Conservation (phyloP, 2,113 vertebrate genomes). For the Poicephalus gulielmi region DNA sequence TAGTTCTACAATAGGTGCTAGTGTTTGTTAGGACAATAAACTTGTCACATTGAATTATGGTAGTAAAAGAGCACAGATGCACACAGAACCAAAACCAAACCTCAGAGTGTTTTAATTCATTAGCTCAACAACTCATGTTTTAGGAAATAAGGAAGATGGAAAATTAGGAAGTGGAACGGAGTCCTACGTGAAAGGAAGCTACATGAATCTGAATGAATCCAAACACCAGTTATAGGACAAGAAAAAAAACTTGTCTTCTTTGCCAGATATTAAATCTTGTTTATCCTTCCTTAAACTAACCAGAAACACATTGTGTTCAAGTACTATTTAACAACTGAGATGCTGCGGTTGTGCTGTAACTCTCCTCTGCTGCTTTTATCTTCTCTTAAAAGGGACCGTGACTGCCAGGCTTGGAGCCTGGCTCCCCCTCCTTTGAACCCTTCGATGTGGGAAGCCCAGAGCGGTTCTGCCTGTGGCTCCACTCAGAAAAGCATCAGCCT, state of each 20-base stretch:
- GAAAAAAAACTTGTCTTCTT: slow-evolving; percentile 35
- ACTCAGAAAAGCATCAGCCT: not conserved
- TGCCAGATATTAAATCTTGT: slow-evolving; percentile 78
- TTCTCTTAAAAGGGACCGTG: not conserved
- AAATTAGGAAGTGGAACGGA: slow-evolving; percentile 69
- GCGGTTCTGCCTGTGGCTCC: fast-evolving
- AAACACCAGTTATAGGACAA: slow-evolving; percentile 55
- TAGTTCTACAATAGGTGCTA: slow-evolving; percentile 71
- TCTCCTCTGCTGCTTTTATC: slow-evolving; percentile 39
- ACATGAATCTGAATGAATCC: slow-evolving; percentile 66
- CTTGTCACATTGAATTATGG: slow-evolving; percentile 77
- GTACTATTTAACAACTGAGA: slow-evolving; percentile 61
- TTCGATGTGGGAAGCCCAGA: not conserved
- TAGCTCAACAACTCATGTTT: slow-evolving; percentile 74
- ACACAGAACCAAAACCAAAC: slow-evolving; percentile 71
- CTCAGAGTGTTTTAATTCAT: slow-evolving; percentile 73
- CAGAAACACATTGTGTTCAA: slow-evolving; percentile 76
- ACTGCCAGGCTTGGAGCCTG: slow-evolving; percentile 1
- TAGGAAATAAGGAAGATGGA: slow-evolving; percentile 74
- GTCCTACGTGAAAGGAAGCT: slow-evolving; percentile 67
- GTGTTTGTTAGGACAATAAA: slow-evolving; percentile 77
- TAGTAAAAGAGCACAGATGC: slow-evolving; percentile 71
- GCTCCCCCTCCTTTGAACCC: not conserved
- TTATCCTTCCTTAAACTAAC: slow-evolving; percentile 79
- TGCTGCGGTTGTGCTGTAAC: slow-evolving; percentile 24